These are phyloP conservation scores for Zonitis immaculata DNA, from an alignment of 2,888 invertebrate species.

Conservation along the genomic window DNA sequence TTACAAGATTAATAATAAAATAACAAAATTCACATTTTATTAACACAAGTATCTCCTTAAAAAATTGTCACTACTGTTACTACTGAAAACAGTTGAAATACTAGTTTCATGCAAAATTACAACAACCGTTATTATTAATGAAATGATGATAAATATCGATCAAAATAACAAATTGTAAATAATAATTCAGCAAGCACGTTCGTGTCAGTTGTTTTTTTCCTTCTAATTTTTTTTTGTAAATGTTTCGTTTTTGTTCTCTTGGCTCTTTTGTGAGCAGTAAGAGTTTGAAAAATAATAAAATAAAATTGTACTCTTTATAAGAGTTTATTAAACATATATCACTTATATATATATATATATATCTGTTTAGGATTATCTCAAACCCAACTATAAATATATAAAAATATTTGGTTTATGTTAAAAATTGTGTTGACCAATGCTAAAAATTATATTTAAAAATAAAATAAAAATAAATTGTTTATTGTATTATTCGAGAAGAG, in stretches of 20 bases:
- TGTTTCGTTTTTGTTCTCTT: background rate
- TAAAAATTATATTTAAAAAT: background rate
- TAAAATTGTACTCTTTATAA: conserved; percentile 18
- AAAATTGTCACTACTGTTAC: too few relatives aligned
- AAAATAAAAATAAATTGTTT: background rate
- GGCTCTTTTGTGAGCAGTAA: background rate
- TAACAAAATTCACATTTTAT: conserved; percentile 8
- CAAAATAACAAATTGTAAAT: too few relatives aligned
- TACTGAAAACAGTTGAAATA: too few relatives aligned
- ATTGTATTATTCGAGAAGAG: background rate
- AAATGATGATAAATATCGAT: too few relatives aligned
- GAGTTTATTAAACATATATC: conserved; percentile 14
- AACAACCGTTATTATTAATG: too few relatives aligned
- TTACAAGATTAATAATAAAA: conserved; percentile 12
- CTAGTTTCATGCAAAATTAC: too few relatives aligned
- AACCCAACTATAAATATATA: too few relatives aligned
- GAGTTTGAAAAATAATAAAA: conserved; percentile 3
- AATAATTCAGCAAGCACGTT: too few relatives aligned
- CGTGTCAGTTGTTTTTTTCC: too few relatives aligned
- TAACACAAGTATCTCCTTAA: conserved; percentile 1
- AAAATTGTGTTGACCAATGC: background rate
- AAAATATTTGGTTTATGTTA: background rate
- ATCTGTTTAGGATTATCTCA: too few relatives aligned
- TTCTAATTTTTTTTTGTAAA: too few relatives aligned
- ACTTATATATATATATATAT: too few relatives aligned